These are phyloP conservation scores for Glaucidium brasilianum DNA, from an alignment of 2,113 vertebrate species.

Conservation along the genomic window DNA sequence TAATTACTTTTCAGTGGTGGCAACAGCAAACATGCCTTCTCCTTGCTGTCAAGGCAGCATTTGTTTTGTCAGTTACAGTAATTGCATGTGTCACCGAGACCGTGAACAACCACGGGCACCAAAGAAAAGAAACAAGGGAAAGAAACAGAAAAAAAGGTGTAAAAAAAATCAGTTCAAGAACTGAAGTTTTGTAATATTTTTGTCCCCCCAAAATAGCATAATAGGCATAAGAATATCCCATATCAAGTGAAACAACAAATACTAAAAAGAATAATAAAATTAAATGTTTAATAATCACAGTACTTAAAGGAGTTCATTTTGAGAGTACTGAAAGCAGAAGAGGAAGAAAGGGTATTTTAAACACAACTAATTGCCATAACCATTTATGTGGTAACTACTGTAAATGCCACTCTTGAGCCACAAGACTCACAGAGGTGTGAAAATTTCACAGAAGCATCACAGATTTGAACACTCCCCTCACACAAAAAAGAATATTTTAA, in stretches of 20 bases:
- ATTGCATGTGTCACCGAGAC: not conserved
- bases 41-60: not conserved
- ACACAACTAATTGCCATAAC: not conserved
- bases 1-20: constrained; percentile 11
- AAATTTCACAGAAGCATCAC: not conserved
- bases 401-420: not conserved
- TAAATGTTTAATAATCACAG: not conserved
- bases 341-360: not conserved
- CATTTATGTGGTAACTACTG: not conserved
- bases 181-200: not conserved
- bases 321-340: not conserved
- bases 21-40: not conserved
- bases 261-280: not conserved
- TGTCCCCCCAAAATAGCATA: not conserved
- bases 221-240: not conserved
- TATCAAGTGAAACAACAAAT: not conserved
- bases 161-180: not conserved
- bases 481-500: not conserved
- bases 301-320: not conserved
- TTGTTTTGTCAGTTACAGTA: not conserved
- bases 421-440: not conserved
- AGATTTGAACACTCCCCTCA: not conserved
- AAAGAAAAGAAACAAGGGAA: not conserved
- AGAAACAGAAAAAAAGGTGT: not conserved
- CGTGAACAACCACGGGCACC: not conserved